Conservation (phyloP, 2,888 invertebrate species). For the Rhyacophila evoluta region DNA sequence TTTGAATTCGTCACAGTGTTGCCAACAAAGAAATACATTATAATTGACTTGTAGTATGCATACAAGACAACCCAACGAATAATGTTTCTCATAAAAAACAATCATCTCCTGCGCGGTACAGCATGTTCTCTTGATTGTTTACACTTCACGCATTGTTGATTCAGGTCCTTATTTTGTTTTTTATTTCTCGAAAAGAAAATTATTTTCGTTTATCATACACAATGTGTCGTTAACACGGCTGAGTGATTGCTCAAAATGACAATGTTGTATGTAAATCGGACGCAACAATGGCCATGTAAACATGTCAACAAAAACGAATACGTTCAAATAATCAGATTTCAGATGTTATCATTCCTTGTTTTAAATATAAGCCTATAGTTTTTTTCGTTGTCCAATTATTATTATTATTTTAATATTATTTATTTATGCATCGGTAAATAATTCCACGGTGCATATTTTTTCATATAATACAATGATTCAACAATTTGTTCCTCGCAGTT, state of each 20-base stretch:
- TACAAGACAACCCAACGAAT: slow-evolving; percentile 1
- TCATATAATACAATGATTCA: too few species aligned
- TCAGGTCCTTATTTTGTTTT: slow-evolving; percentile 19
- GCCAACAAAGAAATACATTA: slow-evolving; percentile 17
- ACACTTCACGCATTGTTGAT: slow-evolving; percentile 22
- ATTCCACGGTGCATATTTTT: too few species aligned
- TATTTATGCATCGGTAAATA: too few species aligned
- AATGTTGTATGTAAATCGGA: slow-evolving; percentile 39
- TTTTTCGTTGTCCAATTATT: too few species aligned
- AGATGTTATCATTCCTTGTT: slow-evolving; percentile 42
- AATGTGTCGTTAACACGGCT: slow-evolving; percentile 40
- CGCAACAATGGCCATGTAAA: slow-evolving; percentile 42
- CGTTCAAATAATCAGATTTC: slow-evolving; percentile 34
- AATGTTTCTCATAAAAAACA: slow-evolving; percentile 24
- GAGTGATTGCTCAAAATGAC: slow-evolving; percentile 36
- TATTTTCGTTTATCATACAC: slow-evolving; percentile 23
- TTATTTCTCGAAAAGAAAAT: neutral
- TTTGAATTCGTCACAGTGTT: slow-evolving; percentile 11
- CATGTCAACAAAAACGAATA: slow-evolving; percentile 42
- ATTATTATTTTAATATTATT: too few species aligned
- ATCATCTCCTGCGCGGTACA: slow-evolving; percentile 8
- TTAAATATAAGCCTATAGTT: slow-evolving; percentile 30
- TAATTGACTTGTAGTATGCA: slow-evolving; percentile 6
- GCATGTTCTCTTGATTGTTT: neutral
- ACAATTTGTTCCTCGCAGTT: too few species aligned